A percentile compares a stretch with the other conserved stretches of the same genome.
Conservation (phyloP, 2,797 vertebrate species). For the Manis javanica region DNA sequence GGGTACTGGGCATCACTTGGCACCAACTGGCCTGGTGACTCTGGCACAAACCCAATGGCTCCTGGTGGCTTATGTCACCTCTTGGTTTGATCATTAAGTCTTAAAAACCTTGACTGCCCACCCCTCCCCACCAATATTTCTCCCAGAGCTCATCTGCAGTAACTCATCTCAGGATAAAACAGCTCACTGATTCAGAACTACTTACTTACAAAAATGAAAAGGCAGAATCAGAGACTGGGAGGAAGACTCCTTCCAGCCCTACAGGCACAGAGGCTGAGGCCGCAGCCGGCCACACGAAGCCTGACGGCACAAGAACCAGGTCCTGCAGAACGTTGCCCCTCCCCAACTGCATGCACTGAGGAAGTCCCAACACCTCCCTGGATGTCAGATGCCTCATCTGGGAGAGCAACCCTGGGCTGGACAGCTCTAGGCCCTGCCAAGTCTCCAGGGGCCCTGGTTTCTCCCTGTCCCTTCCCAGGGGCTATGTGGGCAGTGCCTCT, state of each 20-base stretch:
- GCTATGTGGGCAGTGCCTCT: not conserved
- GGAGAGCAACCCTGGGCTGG: not conserved
- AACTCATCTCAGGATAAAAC: not conserved
- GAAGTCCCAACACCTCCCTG: not conserved
- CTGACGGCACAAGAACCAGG: not conserved
- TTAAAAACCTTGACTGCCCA: not conserved
- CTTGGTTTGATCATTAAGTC: not conserved
- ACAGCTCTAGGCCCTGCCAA: not conserved
- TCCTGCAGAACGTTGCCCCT: not conserved
- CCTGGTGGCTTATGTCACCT: not conserved
- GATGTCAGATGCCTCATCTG: not conserved
- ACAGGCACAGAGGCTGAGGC: not conserved
- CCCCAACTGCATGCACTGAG: accelerated
- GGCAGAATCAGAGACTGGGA: not conserved
- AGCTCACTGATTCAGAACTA: not conserved
- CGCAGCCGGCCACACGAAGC: not conserved
- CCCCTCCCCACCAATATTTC: not conserved
- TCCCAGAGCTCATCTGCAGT: not conserved
- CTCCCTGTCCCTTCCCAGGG: not conserved
- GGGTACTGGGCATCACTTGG: not conserved
- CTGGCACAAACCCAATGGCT: not conserved
- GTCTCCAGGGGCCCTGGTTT: not conserved
- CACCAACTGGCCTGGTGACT: not conserved
- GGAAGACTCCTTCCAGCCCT: not conserved
- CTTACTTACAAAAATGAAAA: not conserved